These are phyloP conservation scores for Callosobruchus maculatus DNA, from an alignment of 2,888 invertebrate genomes.

Conservation along the genomic window DNA sequence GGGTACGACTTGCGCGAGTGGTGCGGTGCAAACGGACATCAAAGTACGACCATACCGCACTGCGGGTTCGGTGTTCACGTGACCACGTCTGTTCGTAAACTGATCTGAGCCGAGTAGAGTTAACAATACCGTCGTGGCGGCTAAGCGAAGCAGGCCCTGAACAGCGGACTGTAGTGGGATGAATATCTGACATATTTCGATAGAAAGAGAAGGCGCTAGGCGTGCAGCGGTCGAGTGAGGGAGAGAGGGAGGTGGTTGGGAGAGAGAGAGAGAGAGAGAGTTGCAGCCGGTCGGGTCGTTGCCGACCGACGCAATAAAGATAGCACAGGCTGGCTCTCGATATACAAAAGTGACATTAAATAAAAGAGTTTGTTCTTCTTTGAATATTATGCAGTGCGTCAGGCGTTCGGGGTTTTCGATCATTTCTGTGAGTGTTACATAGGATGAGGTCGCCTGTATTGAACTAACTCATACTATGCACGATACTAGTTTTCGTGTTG, in stretches of 20 bases:
- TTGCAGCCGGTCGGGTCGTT: conserved; percentile 8
- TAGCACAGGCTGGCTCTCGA: conserved; percentile 14
- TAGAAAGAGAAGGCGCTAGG: conserved; percentile 27
- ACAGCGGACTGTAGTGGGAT: conserved; percentile 38
- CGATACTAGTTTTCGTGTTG: no score
- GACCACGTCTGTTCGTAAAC: conserved; percentile 18
- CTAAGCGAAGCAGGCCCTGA: conserved; percentile 15
- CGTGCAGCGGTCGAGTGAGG: conserved; percentile 3
- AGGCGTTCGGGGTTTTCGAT: no score
- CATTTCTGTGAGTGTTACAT: no score
- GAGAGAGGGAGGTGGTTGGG: conserved; percentile 3
- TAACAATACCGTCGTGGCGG: conserved; percentile 38
- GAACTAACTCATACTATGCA: no score
- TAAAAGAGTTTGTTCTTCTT: conserved; percentile 20
- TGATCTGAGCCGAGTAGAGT: conserved; percentile 16
- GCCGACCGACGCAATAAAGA: conserved; percentile 19
- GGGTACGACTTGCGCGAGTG: no score
- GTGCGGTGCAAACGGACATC: no score
- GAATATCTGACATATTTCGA: conserved; percentile 47
- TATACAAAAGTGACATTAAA: conserved; percentile 26
- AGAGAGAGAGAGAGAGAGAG: conserved; percentile 12
- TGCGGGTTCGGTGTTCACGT: conserved; percentile 7
- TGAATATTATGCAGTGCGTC: not conserved
- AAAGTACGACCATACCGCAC: conserved; percentile 12
- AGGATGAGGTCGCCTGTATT: no score